Evolutionary conservation across 2,888 invertebrate species (phyloP).

Genomic region (Volucella bombylans): DNA sequence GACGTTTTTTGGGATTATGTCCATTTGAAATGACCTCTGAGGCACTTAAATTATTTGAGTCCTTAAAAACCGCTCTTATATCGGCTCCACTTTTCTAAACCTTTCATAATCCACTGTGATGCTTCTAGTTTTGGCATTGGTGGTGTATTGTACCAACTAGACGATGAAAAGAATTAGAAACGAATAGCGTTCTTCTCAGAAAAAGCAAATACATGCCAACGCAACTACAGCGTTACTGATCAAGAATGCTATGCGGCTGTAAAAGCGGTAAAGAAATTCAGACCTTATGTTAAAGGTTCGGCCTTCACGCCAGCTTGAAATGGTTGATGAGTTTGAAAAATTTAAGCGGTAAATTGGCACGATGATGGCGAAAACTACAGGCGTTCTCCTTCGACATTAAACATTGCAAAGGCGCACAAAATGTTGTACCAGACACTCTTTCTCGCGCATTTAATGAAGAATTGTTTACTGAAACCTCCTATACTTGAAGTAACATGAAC

Average conservation of each 20-base stretch:
- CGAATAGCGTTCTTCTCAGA: too few relatives aligned
- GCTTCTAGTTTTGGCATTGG: constrained; percentile 11
- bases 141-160: constrained; percentile 27
- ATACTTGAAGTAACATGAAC: too few relatives aligned
- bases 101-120: constrained; percentile 25
- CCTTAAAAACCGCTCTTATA: constrained; percentile 9
- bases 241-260: too few relatives aligned
- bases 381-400: constrained; percentile 23
- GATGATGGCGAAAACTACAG: constrained; percentile 13
- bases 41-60: constrained; percentile 7
- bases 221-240: too few relatives aligned
- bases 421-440: constrained; percentile 17
- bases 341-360: not conserved
- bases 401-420: constrained; percentile 3
- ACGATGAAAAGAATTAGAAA: too few relatives aligned
- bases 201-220: too few relatives aligned
- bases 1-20: constrained; percentile 70
- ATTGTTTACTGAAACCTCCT: too few relatives aligned
- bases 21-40: not conserved
- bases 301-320: too few relatives aligned
- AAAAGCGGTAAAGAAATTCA: too few relatives aligned
- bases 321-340: too few relatives aligned
- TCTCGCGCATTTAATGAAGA: not conserved
- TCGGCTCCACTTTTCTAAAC: constrained; percentile 7
- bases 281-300: too few relatives aligned